Percentiles rank a stretch among this genome's conserved stretches.
phyloP scores from a whole-genome alignment of 2,888 invertebrate species.

The Arge pagana region DNA sequence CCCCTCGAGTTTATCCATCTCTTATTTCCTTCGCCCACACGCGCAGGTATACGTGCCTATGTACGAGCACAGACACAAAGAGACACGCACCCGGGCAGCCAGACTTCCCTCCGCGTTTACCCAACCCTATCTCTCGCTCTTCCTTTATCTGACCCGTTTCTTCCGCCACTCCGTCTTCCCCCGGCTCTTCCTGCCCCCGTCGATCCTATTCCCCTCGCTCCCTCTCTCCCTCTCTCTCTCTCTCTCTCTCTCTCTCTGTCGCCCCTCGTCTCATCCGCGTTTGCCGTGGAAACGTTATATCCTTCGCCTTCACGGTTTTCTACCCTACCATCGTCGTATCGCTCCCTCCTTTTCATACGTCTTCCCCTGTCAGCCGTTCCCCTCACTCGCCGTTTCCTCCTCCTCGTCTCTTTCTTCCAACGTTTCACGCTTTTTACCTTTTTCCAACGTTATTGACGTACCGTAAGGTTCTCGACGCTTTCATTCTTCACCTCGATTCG shows the following conservation, averaged over 20 bases:
- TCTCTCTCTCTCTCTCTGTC: constrained; percentile 33
- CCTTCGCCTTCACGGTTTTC: constrained; percentile 14
- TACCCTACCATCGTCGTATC: constrained; percentile 20
- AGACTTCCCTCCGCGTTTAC: constrained; percentile 13
- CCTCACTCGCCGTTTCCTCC: constrained; percentile 19
- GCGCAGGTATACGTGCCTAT: constrained; percentile 9
- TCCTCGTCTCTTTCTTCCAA: constrained; percentile 25
- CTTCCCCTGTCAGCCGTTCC: constrained; percentile 14
- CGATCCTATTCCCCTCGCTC: constrained; percentile 34
- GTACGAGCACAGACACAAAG: neutral
- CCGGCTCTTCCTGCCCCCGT: constrained; percentile 48
- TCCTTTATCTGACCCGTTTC: constrained; percentile 23
- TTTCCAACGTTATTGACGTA: constrained; percentile 57
- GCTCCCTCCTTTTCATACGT: constrained; percentile 13
- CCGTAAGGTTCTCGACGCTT: constrained; percentile 22
- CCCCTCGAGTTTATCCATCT: constrained; percentile 29
- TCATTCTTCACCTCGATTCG: too few relatives aligned
- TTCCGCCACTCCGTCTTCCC: constrained; percentile 31
- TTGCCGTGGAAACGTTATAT: constrained; percentile 6
- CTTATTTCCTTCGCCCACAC: constrained; percentile 36
- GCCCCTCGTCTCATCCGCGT: constrained; percentile 24
- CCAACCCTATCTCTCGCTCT: constrained; percentile 26
- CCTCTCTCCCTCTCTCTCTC: constrained; percentile 48
- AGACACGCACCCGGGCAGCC: constrained; percentile 5
- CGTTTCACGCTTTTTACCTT: constrained; percentile 51